Conservation (phyloP, 2,113 vertebrate genomes). For the Lates calcarifer region DNA sequence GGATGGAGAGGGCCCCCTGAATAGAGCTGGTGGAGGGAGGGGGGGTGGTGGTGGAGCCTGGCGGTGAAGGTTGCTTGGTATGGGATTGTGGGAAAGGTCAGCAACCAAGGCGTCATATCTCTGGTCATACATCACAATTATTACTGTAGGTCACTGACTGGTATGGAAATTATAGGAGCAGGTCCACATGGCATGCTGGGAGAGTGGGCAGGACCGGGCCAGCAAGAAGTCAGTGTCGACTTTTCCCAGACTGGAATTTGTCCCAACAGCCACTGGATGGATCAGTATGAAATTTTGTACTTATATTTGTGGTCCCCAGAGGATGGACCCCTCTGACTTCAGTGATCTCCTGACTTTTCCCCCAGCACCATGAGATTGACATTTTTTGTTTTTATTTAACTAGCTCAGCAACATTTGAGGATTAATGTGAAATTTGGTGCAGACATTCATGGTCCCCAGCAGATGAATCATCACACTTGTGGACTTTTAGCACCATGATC, state of each 20-base stretch:
- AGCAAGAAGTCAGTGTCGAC: slow-evolving; percentile 14
- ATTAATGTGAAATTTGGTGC: neutral
- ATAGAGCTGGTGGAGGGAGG: slow-evolving; percentile 22
- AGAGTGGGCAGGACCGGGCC: slow-evolving; percentile 38
- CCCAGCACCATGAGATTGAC: neutral
- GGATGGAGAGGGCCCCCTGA: slow-evolving; percentile 7
- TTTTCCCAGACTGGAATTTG: neutral
- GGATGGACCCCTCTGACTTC: neutral
- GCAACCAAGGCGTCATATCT: slow-evolving; percentile 67
- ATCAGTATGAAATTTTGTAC: neutral
- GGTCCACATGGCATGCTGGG: slow-evolving; percentile 14
- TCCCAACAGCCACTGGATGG: neutral
- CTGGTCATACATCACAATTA: slow-evolving; percentile 83
- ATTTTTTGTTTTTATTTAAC: neutral
- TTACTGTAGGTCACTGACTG: slow-evolving; percentile 78
- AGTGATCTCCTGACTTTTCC: neutral
- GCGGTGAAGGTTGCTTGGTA: slow-evolving; percentile 74
- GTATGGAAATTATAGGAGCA: slow-evolving; percentile 70
- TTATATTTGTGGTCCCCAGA: slow-evolving; percentile 4
- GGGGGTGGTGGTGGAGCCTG: slow-evolving; percentile 22
- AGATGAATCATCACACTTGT: neutral
- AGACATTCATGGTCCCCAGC: neutral
- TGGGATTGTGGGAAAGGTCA: slow-evolving; percentile 83
- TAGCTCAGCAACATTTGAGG: neutral
- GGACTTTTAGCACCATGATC: neutral